phyloP scores from a whole-genome alignment of 2,113 vertebrate species.

The Chamaea fasciata region DNA sequence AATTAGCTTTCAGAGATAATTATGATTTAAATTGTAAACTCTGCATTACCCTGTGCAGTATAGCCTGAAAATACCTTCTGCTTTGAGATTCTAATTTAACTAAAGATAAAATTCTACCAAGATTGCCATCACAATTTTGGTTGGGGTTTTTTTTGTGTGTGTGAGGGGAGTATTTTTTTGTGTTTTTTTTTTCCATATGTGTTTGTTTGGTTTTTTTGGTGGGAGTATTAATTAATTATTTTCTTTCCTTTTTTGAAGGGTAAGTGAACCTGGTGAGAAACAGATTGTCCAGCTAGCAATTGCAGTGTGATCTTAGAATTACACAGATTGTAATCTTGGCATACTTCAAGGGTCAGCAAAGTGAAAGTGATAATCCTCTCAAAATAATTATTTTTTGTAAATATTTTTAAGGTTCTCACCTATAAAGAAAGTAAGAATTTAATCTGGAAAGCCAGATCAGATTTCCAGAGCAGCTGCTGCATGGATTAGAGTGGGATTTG shows the following conservation, averaged over 20 bases:
- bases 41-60: not conserved
- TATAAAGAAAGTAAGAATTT: not conserved
- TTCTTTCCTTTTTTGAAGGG: not conserved
- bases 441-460: not conserved
- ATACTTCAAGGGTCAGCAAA: not conserved
- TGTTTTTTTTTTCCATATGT: not conserved
- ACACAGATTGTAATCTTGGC: not conserved
- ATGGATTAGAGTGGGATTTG: not conserved
- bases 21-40: not conserved
- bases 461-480: not conserved
- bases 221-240: not conserved
- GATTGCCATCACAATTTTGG: not conserved
- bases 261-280: not conserved
- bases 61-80: not conserved
- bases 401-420: not conserved
- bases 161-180: too few relatives aligned
- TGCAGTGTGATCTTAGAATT: not conserved
- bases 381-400: not conserved
- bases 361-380: not conserved
- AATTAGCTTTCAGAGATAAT: constrained; percentile 10
- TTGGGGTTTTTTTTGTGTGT: not conserved
- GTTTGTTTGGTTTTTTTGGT: not conserved
- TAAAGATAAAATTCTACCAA: not conserved
- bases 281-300: not conserved
- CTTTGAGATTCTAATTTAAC: not conserved